These are phyloP conservation scores for Trachelus tabidus DNA, from an alignment of 2,888 invertebrate genomes.

Conservation along the genomic window DNA sequence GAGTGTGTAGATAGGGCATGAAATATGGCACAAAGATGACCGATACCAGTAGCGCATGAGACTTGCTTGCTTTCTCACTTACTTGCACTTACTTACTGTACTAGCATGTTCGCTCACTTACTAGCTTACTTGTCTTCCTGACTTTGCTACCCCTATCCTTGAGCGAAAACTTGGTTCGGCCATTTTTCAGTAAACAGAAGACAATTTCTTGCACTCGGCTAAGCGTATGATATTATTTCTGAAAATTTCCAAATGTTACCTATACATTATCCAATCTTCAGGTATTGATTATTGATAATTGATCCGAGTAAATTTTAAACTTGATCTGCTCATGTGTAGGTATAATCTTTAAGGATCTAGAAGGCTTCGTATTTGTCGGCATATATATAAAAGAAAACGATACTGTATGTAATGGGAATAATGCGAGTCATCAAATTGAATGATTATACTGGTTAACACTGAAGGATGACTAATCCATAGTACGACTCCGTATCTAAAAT, in stretches of 20 bases:
- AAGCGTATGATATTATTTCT: background rate
- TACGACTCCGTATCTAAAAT: background rate
- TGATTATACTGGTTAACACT: background rate
- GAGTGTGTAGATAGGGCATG: constrained; percentile 55
- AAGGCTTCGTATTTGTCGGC: background rate
- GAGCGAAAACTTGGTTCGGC: constrained; percentile 31
- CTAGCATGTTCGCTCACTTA: constrained; percentile 6
- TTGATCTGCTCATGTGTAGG: background rate
- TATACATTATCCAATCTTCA: background rate
- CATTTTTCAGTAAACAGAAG: background rate
- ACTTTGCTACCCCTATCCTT: constrained; percentile 22
- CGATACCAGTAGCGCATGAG: constrained; percentile 51
- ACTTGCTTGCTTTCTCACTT: constrained; percentile 17
- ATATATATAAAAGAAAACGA: background rate
- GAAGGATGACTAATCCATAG: background rate
- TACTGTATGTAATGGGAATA: background rate
- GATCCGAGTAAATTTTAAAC: background rate
- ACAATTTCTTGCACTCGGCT: background rate
- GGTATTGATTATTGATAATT: background rate
- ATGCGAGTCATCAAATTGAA: background rate
- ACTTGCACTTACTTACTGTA: background rate
- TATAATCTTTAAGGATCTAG: background rate
- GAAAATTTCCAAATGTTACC: background rate
- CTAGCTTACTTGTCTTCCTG: constrained; percentile 14
- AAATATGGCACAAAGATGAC: constrained; percentile 58